Conservation (phyloP, 1,140 invertebrate genomes). For the Drosophila kanapiae region DNA sequence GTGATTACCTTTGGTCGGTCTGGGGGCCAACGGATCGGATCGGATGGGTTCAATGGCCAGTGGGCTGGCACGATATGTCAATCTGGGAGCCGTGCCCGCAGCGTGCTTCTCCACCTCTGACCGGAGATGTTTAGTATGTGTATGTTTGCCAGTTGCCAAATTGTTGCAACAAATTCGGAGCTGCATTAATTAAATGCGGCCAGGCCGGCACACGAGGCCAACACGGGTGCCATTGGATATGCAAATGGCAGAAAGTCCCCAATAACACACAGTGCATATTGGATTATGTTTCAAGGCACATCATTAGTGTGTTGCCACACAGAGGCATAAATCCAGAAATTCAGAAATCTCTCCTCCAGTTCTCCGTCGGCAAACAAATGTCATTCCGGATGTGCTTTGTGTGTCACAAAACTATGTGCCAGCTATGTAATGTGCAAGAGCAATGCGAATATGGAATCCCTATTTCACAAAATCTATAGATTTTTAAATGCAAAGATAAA, state of each 20-base stretch:
- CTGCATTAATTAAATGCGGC: constrained; percentile 42
- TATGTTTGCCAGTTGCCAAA: constrained; percentile 25
- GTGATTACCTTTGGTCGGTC: constrained; percentile 53
- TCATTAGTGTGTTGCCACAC: constrained; percentile 22
- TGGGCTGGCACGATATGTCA: constrained; percentile 44
- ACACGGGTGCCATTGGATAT: constrained; percentile 32
- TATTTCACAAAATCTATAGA: not conserved
- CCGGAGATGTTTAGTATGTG: not conserved
- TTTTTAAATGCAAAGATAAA: too few species aligned
- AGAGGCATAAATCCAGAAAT: not conserved
- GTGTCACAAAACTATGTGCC: constrained; percentile 2
- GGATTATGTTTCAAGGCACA: constrained; percentile 26
- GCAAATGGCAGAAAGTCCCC: constrained; percentile 25
- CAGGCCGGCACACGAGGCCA: not conserved
- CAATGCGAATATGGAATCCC: not conserved
- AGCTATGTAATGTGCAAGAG: not conserved
- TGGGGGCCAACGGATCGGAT: not conserved
- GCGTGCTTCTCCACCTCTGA: not conserved
- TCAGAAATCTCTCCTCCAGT: not conserved
- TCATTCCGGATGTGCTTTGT: not conserved
- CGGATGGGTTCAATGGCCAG: constrained; percentile 47
- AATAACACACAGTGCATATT: constrained; percentile 23
- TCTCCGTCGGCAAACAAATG: constrained; percentile 10
- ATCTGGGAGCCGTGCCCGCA: constrained; percentile 2
- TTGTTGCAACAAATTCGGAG: constrained; percentile 40